phyloP scores from a whole-genome alignment of 2,113 vertebrate species.

The Taxidea taxus region DNA sequence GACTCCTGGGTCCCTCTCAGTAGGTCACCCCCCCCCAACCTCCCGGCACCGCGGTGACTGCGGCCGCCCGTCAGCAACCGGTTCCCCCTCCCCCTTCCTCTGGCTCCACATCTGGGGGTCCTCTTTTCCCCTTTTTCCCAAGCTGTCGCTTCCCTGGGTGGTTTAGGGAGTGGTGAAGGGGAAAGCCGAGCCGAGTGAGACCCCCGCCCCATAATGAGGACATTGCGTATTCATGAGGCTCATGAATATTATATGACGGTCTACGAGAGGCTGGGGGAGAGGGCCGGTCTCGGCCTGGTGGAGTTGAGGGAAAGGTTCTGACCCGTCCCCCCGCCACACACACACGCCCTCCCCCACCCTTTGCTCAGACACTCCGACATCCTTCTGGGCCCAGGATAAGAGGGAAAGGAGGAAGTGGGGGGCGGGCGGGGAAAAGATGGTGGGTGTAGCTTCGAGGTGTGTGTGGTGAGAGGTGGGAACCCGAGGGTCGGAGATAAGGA shows the following conservation, averaged over 20 bases:
- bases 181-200: constrained; percentile 31
- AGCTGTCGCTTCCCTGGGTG: background rate
- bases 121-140: background rate
- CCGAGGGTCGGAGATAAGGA: constrained; percentile 14
- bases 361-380: constrained; percentile 40
- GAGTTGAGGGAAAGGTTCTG: constrained; percentile 44
- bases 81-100: constrained; percentile 65
- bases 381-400: constrained; percentile 69
- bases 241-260: constrained; percentile 73
- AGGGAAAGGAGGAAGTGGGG: constrained; percentile 63
- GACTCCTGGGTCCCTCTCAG: constrained; percentile 47
- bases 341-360: constrained; percentile 16
- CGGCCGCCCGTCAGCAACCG: constrained; percentile 61
- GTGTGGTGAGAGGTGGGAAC: constrained; percentile 38
- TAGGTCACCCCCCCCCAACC: constrained; percentile 50
- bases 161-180: background rate
- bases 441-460: constrained; percentile 61
- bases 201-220: constrained; percentile 68
- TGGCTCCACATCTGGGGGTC: constrained; percentile 67
- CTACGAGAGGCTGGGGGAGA: constrained; percentile 50
- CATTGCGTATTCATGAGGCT: constrained; percentile 74
- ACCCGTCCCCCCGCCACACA: background rate
- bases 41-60: constrained; percentile 68
- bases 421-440: background rate
- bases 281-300: constrained; percentile 23